Percentiles rank a stretch among this genome's conserved stretches.
Conservation (phyloP, 1,140 invertebrate species). For the Geopemphigus sp. region DNA sequence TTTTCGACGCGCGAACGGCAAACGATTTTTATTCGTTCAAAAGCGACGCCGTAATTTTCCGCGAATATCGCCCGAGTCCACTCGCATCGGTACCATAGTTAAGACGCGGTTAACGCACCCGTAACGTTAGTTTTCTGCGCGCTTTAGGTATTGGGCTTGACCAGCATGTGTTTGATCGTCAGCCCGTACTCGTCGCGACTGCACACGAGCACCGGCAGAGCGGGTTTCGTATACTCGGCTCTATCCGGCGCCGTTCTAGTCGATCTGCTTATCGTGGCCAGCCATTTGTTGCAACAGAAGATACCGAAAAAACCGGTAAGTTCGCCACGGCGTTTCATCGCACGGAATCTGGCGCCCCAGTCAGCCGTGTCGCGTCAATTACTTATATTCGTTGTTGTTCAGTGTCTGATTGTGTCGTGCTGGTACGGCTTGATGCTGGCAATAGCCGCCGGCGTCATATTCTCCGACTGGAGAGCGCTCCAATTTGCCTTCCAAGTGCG, state of each 20-base stretch:
- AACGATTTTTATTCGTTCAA: no score
- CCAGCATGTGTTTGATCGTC: slow-evolving; percentile 60
- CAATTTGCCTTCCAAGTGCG: slow-evolving; percentile 59
- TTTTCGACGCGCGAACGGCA: no score
- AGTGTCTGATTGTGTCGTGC: slow-evolving; percentile 44
- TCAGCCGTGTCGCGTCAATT: no score
- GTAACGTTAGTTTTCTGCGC: no score
- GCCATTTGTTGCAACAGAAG: slow-evolving; percentile 63
- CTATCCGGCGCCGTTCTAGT: slow-evolving; percentile 65
- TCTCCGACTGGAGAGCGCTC: slow-evolving; percentile 62
- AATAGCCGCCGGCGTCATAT: slow-evolving; percentile 61
- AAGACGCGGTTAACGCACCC: no score
- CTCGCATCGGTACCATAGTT: no score
- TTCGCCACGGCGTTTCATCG: not conserved
- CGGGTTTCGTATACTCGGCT: slow-evolving; percentile 61
- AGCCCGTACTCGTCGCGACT: slow-evolving; percentile 60
- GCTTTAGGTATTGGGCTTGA: slow-evolving; percentile 57
- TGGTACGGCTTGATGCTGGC: slow-evolving; percentile 43
- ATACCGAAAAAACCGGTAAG: slow-evolving; percentile 64
- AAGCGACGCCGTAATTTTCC: no score
- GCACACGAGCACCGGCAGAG: slow-evolving; percentile 59
- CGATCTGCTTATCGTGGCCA: slow-evolving; percentile 63
- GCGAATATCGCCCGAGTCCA: no score
- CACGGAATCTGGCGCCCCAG: no score
- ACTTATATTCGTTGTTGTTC: not conserved